Percentiles rank a stretch among this genome's conserved stretches.
Conservation (phyloP, 1,140 invertebrate genomes). For the Ostrea denselamellosa region DNA sequence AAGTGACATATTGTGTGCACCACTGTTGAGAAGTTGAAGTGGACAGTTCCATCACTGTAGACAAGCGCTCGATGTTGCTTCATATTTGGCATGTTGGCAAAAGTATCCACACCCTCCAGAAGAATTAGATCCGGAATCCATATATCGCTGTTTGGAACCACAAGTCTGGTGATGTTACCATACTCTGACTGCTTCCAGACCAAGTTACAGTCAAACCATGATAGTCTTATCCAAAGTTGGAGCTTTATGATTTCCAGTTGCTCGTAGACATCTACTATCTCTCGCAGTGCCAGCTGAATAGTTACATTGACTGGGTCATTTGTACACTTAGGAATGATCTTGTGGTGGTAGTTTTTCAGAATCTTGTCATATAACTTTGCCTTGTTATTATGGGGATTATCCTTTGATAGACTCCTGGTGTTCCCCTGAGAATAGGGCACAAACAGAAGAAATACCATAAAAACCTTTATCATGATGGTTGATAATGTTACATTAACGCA, state of each 20-base stretch:
- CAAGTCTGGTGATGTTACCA: conserved; percentile 56
- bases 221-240: conserved; percentile 30
- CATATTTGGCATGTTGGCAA: conserved; percentile 36
- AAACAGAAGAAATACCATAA: neutral
- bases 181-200: conserved; percentile 62
- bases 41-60: conserved; percentile 45
- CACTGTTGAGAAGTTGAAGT: conserved; percentile 51
- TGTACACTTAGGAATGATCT: neutral
- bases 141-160: conserved; percentile 61
- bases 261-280: conserved; percentile 21
- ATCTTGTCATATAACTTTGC: neutral
- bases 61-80: conserved; percentile 39
- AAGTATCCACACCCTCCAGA: conserved; percentile 88
- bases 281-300: neutral
- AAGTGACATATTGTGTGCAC: conserved; percentile 19
- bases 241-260: neutral
- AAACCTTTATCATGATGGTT: neutral
- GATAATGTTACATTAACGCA: no score
- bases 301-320: neutral
- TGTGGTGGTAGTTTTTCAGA: neutral
- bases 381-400: neutral
- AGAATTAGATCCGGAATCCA: conserved; percentile 92
- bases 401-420: neutral
- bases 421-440: neutral
- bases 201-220: conserved; percentile 66